phyloP scores from a whole-genome alignment of 2,888 invertebrate species.

The Noctua comes region DNA sequence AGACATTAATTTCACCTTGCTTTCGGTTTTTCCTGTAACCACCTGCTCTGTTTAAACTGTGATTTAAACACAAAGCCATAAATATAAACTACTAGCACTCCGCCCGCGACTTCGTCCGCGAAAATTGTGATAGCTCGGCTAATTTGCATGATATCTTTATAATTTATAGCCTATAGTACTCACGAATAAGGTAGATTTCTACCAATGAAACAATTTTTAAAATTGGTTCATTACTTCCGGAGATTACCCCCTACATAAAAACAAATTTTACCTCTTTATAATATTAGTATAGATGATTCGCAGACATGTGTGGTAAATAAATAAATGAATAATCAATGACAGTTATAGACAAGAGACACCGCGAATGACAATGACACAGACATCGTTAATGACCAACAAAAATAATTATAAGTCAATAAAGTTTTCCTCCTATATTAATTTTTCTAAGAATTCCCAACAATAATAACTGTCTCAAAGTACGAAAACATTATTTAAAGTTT shows the following conservation, averaged over 20 bases:
- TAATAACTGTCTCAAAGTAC: slow-evolving; percentile 28
- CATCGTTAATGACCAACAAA: slow-evolving; percentile 1
- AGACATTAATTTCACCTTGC: neutral
- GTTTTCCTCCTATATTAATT: slow-evolving; percentile 38
- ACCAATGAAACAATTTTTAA: no score
- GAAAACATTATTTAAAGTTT: slow-evolving; percentile 17
- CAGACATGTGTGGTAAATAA: neutral
- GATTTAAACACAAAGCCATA: neutral
- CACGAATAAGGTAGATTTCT: no score
- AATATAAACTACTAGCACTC: neutral
- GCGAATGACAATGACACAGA: neutral
- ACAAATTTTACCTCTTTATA: no score
- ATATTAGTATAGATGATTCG: no score
- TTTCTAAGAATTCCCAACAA: slow-evolving; percentile 21
- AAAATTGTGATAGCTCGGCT: no score
- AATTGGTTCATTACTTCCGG: no score
- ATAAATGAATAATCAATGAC: neutral
- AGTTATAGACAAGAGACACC: neutral
- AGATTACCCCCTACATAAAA: no score
- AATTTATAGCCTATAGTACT: no score
- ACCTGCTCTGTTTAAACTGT: neutral
- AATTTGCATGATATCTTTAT: no score
- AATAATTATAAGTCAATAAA: neutral
- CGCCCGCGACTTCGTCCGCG: no score
- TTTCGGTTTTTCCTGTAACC: neutral